These are phyloP conservation scores for Mus caroli DNA, from an alignment of 2,797 vertebrate genomes.

Conservation along the genomic window DNA sequence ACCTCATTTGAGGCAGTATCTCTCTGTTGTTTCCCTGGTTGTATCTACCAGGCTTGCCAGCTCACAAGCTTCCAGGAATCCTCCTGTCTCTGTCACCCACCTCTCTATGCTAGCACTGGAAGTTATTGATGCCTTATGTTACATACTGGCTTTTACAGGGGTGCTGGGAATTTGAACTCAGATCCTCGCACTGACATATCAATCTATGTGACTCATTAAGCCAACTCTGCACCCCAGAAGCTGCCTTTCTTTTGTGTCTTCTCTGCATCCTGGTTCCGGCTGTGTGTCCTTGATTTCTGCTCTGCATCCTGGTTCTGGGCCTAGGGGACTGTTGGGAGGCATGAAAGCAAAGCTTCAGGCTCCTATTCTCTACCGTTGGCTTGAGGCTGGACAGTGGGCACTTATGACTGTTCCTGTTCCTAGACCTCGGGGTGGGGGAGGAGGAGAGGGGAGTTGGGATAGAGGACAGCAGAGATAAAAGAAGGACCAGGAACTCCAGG, in stretches of 20 bases:
- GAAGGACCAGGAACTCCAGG: background rate
- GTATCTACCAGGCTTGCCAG: no score
- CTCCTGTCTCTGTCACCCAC: background rate
- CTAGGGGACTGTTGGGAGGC: accelerated
- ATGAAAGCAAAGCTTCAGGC: background rate
- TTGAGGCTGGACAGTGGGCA: background rate
- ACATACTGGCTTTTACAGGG: background rate
- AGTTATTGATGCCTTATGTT: background rate
- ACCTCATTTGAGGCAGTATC: background rate
- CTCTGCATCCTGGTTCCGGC: background rate
- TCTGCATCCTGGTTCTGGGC: background rate
- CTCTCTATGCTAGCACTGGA: background rate
- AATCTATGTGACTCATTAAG: background rate
- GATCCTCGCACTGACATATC: background rate
- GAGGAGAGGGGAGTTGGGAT: no score
- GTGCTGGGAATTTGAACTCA: background rate
- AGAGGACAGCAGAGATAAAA: background rate
- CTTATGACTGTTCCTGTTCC: background rate
- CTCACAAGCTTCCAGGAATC: background rate
- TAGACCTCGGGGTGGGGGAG: background rate
- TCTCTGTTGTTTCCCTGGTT: background rate
- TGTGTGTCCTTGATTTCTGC: background rate
- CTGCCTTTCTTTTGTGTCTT: background rate
- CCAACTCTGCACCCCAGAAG: background rate
- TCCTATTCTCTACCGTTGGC: background rate